phyloP scores from a whole-genome alignment of 1,140 invertebrate genomes.

The Saccostrea glomerata region DNA sequence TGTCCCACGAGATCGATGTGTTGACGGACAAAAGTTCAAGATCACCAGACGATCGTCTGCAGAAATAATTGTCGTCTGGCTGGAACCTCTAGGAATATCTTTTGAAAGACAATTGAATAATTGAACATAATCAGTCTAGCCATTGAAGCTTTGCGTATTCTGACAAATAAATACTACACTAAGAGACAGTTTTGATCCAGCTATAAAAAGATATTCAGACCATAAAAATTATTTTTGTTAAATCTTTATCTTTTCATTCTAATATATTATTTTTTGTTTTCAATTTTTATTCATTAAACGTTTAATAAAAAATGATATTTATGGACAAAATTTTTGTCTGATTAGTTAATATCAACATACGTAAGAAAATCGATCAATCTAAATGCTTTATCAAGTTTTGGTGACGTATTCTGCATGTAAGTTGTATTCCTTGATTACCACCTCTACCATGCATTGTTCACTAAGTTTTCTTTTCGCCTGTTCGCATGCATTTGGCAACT shows the following conservation, averaged over 20 bases:
- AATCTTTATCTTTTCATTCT: background rate
- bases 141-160: background rate
- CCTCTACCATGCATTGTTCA: too few species aligned
- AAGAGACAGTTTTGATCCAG: background rate
- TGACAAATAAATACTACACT: background rate
- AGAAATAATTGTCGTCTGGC: slow-evolving; percentile 16
- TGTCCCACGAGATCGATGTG: slow-evolving; percentile 24
- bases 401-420: too few species aligned
- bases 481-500: too few species aligned
- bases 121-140: background rate
- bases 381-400: too few species aligned
- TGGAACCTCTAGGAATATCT: background rate
- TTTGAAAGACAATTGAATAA: slow-evolving; percentile 1
- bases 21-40: slow-evolving; percentile 33
- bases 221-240: background rate
- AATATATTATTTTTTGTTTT: background rate
- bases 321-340: too few species aligned
- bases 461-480: too few species aligned
- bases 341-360: too few species aligned
- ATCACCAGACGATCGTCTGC: slow-evolving; percentile 32
- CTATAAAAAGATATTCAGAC: background rate
- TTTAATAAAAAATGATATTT: background rate
- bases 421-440: too few species aligned
- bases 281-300: background rate
- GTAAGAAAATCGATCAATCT: too few species aligned